Base-by-base conservation (phyloP, 1,140 invertebrate species). In the Potamilus streckersoni region DNA sequence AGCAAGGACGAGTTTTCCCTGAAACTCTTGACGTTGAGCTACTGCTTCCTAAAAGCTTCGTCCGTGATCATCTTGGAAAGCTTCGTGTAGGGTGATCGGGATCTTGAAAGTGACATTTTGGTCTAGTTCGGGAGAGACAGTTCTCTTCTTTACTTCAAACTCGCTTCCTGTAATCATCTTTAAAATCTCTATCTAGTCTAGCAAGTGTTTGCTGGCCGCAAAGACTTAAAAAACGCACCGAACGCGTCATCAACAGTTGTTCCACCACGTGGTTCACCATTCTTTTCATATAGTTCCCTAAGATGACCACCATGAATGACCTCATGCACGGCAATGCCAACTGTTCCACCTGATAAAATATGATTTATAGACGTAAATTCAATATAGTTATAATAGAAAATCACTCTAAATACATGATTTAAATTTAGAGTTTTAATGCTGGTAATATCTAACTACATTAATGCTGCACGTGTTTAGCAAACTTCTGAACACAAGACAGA, bases 111-210 rank as follows among this genome's bases (percentile, higher is more conserved):
- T 58, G 1, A 73, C 58, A 2, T 20, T 58, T 16, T 64, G 62
- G 15, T 66, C 16, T 58, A 55, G 27, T 13, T 66, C 55, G 16
- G 63, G 14, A 31, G 49, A 23, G 23, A 73, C 19, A 1, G 27
- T 73, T 16, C 71, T 20, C 27, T 73, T 73, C 61, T 73, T 73
- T 13, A 59, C 15, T n/a, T 73, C 71, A 66, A 73, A 73, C 19
- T 73, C 62, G 15, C 64, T 73, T 57, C 57, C 65, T 58, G 55
- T 73, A 73, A 63, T 73, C 71, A 23, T 11, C 62, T 55, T 58
- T 73, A 14, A 4, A 16, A 19, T 73, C 64, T 14, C 16, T 14
- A 38, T 66, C 58, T 23, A 73, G 57, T 14, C n/a, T 73, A 19
- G 58, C 14, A 62, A 73, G 58, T 55, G 58, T 23, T 6, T 31